Evolutionary conservation across 2,888 invertebrate species (phyloP), one percentile per base, ranked within the genome.

Genomic region (Pardosa pseudoannulata): DNA sequence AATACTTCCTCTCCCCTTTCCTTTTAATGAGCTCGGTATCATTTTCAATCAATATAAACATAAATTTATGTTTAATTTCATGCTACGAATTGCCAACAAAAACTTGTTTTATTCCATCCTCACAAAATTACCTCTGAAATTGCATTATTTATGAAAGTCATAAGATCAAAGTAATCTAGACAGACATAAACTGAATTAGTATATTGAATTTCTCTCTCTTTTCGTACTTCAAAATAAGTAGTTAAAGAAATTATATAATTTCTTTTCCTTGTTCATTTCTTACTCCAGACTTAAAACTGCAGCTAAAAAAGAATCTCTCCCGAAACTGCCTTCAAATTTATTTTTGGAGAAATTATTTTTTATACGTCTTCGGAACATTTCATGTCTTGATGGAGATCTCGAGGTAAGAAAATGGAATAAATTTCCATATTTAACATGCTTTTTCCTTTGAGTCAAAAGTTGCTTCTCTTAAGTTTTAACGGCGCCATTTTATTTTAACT

Each of bases 401-500:
- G 56, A 23, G 7, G 23, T 6, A 56, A 11, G 23, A 19, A 56
- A 56, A 23, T 56, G 56, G 56, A 56, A 56, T 56, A 56, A 56
- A 56, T 56, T 56, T 56, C 56, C 56, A 56, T 23, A 46, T 23
- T 56, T 23, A 56, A 56, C 56, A 56, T 23, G 56, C 19, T 56
- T 56, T 56, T 56, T 56, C 56, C 56, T 23, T 56, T 56, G 56
- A 56, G 19, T 56, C 56, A 19, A 56, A 56, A 56, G 23, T 19
- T 56, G 19, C 56, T 56, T 56, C 16, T 46, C 5, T 11, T 16
- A 56, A 56, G 23, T 56, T 46, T 46, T 56, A 56, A 23, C 56
- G 23, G 23, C 3, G 23, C 56, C 19, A 56, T 56, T 56, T 56
- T 56, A 56, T 56, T 56, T 56, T 46, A 46, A 7, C 46, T 46